Conservation (phyloP, 2,888 invertebrate genomes). For the Epsilonema sp. region DNA sequence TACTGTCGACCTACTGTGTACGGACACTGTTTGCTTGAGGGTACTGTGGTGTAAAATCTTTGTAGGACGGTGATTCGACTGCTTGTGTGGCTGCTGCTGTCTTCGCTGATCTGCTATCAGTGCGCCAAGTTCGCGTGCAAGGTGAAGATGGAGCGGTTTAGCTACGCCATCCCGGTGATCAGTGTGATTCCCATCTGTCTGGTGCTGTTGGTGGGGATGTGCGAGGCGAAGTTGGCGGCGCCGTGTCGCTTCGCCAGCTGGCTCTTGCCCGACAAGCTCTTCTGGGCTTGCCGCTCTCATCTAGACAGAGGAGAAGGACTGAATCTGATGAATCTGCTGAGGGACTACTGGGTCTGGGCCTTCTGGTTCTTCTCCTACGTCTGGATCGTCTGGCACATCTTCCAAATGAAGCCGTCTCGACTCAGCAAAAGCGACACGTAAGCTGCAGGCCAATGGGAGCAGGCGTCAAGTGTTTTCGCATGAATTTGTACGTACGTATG, state of each 20-base stretch:
- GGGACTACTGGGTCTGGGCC: neutral
- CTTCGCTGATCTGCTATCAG: slow-evolving; percentile 27
- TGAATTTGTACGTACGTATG: too few relatives aligned
- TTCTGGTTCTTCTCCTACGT: slow-evolving; percentile 8
- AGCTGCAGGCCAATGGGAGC: too few relatives aligned
- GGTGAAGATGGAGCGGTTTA: slow-evolving; percentile 61
- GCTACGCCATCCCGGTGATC: slow-evolving; percentile 81
- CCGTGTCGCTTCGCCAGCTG: slow-evolving; percentile 4
- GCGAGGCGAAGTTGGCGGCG: neutral
- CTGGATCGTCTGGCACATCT: slow-evolving; percentile 9
- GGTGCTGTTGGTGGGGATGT: slow-evolving; percentile 52
- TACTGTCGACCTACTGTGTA: too few relatives aligned
- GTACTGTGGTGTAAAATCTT: too few relatives aligned
- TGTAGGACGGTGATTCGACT: neutral
- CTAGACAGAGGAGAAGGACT: slow-evolving; percentile 5
- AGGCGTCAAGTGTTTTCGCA: too few relatives aligned
- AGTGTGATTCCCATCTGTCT: slow-evolving; percentile 70
- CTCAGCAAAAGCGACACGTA: slow-evolving; percentile 9
- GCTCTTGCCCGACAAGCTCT: slow-evolving; percentile 5
- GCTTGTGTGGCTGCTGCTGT: slow-evolving; percentile 4
- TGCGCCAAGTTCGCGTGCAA: slow-evolving; percentile 33
- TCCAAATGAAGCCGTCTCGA: slow-evolving; percentile 5
- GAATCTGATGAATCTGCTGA: too few relatives aligned
- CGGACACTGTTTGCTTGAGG: too few relatives aligned
- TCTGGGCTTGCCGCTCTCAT: slow-evolving; percentile 10